These are phyloP conservation scores for Meganola albula DNA, from an alignment of 2,888 invertebrate genomes.

Conservation along the genomic window DNA sequence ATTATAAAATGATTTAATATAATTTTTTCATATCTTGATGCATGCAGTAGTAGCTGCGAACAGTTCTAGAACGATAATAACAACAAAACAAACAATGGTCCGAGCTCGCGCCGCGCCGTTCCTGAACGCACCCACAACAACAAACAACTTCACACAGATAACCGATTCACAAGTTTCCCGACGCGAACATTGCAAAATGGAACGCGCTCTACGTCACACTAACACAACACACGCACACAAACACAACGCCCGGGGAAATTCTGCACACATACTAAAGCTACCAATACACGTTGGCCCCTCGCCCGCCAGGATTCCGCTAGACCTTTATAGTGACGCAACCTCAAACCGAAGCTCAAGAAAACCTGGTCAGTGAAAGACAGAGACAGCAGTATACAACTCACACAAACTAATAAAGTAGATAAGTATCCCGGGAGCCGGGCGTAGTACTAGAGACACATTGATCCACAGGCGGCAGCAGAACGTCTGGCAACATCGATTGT, in stretches of 20 bases:
- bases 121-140: slow-evolving; percentile 49
- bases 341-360: slow-evolving; percentile 34
- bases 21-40: slow-evolving; percentile 15
- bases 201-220: slow-evolving; percentile 53
- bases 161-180: slow-evolving; percentile 68
- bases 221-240: slow-evolving; percentile 45
- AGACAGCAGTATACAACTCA: slow-evolving; percentile 32
- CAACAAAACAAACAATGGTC: slow-evolving; percentile 67
- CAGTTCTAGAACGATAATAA: slow-evolving; percentile 57
- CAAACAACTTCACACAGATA: slow-evolving; percentile 55
- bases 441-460: slow-evolving; percentile 79
- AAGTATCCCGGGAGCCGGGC: slow-evolving; percentile 69
- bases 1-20: too few species aligned
- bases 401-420: slow-evolving; percentile 47
- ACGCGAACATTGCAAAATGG: slow-evolving; percentile 55
- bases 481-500: slow-evolving; percentile 77
- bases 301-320: slow-evolving; percentile 27
- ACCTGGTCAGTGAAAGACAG: slow-evolving; percentile 35
- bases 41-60: slow-evolving; percentile 33
- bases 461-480: slow-evolving; percentile 59
- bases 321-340: slow-evolving; percentile 24
- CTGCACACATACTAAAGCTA: slow-evolving; percentile 40
- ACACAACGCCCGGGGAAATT: slow-evolving; percentile 51
- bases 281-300: slow-evolving; percentile 41
- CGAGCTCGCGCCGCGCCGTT: slow-evolving; percentile 34